phyloP scores from a whole-genome alignment of 1,140 invertebrate genomes.

The Globodera ellingtonae region DNA sequence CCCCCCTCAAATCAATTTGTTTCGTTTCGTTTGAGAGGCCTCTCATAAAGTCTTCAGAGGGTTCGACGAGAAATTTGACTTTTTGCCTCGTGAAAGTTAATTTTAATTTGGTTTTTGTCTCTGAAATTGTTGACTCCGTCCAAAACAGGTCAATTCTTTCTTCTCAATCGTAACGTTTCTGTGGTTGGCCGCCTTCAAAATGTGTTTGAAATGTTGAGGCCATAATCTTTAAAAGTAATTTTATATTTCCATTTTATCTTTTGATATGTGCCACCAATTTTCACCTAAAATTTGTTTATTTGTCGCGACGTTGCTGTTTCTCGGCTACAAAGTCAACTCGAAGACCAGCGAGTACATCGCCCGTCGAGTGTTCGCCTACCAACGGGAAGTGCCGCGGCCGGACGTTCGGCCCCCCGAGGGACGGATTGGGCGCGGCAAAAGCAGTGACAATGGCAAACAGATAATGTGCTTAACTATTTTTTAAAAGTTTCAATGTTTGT shows the following conservation, averaged over 20 bases:
- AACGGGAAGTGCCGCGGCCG: not conserved
- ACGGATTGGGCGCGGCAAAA: too few relatives aligned
- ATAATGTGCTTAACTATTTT: not conserved
- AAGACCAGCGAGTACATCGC: not conserved
- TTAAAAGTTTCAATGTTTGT: too few relatives aligned
- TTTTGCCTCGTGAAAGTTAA: not conserved
- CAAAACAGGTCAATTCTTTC: not conserved
- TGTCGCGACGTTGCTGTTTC: not conserved
- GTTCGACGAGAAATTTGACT: not conserved
- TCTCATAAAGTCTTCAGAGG: not conserved
- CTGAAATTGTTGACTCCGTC: too few relatives aligned
- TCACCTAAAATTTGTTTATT: not conserved
- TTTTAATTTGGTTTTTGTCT: not conserved
- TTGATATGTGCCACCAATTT: not conserved
- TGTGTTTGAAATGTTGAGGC: too few relatives aligned
- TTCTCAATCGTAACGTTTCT: not conserved
- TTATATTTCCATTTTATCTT: not conserved
- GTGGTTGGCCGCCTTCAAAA: too few relatives aligned
- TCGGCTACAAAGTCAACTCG: not conserved
- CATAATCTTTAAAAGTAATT: not conserved
- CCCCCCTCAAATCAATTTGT: not conserved
- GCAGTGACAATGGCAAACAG: not conserved
- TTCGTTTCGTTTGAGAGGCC: not conserved
- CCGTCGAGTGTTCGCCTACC: not conserved
- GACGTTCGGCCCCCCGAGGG: not conserved